Evolutionary conservation across 1,140 invertebrate genomes (phyloP).

Genomic region (Hyles euphorbiae): DNA sequence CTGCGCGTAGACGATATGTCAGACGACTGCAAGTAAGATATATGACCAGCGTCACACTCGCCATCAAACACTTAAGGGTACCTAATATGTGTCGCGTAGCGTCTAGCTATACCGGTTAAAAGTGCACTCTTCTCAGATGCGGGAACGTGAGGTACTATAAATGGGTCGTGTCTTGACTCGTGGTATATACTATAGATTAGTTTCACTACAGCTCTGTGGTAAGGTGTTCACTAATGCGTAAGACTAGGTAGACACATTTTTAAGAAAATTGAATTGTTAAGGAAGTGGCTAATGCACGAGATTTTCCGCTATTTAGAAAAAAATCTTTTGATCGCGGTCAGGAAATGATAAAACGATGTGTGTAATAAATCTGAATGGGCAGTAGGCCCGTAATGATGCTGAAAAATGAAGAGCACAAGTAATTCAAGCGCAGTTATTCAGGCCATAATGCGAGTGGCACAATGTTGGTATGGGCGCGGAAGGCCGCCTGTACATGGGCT

Average conservation of each 20-base stretch:
- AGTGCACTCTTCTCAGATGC: too few relatives aligned
- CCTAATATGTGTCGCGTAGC: neutral
- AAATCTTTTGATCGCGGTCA: slow-evolving; percentile 6
- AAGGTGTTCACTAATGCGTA: too few relatives aligned
- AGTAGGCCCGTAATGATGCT: slow-evolving; percentile 29
- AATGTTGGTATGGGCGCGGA: slow-evolving; percentile 58
- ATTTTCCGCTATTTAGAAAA: too few relatives aligned
- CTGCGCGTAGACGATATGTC: slow-evolving; percentile 48
- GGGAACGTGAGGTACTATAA: too few relatives aligned
- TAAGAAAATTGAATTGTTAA: too few relatives aligned
- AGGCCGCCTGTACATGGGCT: slow-evolving; percentile 56
- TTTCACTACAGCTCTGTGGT: too few relatives aligned
- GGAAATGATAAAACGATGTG: slow-evolving; percentile 3
- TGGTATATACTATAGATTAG: too few relatives aligned
- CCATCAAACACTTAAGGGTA: slow-evolving; percentile 28
- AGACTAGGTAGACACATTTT: too few relatives aligned
- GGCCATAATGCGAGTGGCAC: slow-evolving; percentile 41
- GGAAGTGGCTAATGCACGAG: too few relatives aligned
- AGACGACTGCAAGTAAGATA: slow-evolving; percentile 49
- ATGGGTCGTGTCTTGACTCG: too few relatives aligned
- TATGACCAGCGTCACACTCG: slow-evolving; percentile 29
- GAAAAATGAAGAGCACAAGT: slow-evolving; percentile 41
- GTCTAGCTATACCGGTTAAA: too few relatives aligned
- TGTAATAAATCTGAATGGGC: slow-evolving; percentile 12
- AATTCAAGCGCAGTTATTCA: slow-evolving; percentile 45